Conservation (phyloP, 2,113 vertebrate species). For the Gracilinanus agilis region DNA sequence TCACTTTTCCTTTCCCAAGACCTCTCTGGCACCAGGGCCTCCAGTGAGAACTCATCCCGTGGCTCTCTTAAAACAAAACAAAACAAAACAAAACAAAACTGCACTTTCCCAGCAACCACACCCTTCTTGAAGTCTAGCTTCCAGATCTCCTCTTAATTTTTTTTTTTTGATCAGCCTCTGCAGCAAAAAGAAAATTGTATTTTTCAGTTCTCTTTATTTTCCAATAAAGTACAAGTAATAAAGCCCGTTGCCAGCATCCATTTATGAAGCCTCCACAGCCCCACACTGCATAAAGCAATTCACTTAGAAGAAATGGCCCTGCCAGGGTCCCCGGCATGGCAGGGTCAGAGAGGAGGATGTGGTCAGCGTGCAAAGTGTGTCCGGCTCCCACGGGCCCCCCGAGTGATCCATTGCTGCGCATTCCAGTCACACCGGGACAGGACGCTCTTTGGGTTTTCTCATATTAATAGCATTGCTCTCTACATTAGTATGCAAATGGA, state of each 20-base stretch:
- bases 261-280: constrained; percentile 52
- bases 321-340: constrained; percentile 27
- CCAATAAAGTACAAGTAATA: constrained; percentile 47
- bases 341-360: neutral
- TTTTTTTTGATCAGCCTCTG: constrained; percentile 14
- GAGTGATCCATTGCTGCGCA: constrained; percentile 13
- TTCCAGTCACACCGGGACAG: constrained; percentile 63
- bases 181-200: constrained; percentile 22
- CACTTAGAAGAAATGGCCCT: constrained; percentile 47
- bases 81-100: neutral
- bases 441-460: constrained; percentile 57
- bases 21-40: neutral
- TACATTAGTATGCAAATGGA: constrained; percentile 76
- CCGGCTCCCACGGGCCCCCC: neutral
- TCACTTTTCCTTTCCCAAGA: neutral
- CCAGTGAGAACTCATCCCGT: neutral
- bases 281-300: constrained; percentile 72
- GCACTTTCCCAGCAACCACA: neutral
- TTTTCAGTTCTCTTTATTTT: constrained; percentile 29
- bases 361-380: constrained; percentile 47
- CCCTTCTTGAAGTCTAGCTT: neutral
- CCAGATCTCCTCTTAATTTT: neutral
- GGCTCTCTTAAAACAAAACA: neutral
- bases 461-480: constrained; percentile 71
- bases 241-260: constrained; percentile 43